These are phyloP conservation scores for Incurvaria masculella DNA, from an alignment of 2,888 invertebrate genomes.

Conservation along the genomic window DNA sequence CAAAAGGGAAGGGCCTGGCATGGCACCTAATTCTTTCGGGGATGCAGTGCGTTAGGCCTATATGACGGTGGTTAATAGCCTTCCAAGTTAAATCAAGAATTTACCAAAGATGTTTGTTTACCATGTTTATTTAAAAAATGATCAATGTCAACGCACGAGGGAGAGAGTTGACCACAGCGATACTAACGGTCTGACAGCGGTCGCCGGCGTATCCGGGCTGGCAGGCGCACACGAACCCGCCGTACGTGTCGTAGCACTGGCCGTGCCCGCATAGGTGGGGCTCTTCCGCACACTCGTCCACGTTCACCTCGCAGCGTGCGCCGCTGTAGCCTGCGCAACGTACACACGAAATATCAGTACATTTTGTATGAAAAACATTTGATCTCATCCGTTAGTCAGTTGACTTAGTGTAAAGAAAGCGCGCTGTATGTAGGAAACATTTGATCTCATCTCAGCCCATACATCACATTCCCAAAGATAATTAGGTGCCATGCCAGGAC, in stretches of 20 bases:
- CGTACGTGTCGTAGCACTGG: constrained; percentile 79
- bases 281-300: constrained; percentile 72
- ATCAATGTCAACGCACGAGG: too few relatives aligned
- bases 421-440: neutral
- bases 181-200: constrained; percentile 66
- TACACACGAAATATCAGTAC: too few relatives aligned
- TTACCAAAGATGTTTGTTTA: neutral
- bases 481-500: too few relatives aligned
- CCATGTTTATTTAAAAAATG: too few relatives aligned
- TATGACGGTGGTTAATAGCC: too few relatives aligned
- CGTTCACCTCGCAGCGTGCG: constrained; percentile 68
- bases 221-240: constrained; percentile 75
- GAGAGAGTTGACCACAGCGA: too few relatives aligned
- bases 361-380: too few relatives aligned
- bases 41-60: too few relatives aligned
- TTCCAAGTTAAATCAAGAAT: neutral
- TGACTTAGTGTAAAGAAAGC: too few relatives aligned
- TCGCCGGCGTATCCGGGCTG: constrained; percentile 74
- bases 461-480: too few relatives aligned
- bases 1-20: too few relatives aligned
- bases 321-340: constrained; percentile 63
- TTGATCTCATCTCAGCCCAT: neutral
- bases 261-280: constrained; percentile 65
- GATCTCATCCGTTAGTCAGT: neutral
- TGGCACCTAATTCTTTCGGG: too few relatives aligned